Conservation (phyloP, 2,888 invertebrate species). For the Boloria selene region DNA sequence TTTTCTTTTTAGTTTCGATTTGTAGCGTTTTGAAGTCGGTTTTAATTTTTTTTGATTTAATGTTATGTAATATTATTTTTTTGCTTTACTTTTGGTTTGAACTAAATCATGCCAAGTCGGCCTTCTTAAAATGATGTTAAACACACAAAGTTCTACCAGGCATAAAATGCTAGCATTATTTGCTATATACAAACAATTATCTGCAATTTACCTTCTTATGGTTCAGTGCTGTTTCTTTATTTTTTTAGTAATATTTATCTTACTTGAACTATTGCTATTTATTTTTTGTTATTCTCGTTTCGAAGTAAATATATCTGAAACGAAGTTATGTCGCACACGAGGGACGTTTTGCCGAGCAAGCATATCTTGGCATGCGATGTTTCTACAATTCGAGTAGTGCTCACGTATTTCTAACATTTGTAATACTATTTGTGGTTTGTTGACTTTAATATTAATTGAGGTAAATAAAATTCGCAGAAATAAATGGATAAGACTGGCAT, state of each 20-base stretch:
- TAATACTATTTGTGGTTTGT: slow-evolving; percentile 10
- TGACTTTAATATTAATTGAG: not conserved
- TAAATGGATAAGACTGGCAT: not conserved
- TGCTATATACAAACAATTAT: too few relatives aligned
- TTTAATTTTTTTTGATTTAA: too few relatives aligned
- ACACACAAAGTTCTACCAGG: too few relatives aligned
- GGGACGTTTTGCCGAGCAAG: slow-evolving; percentile 10
- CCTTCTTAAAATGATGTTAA: too few relatives aligned
- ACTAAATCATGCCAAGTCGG: too few relatives aligned
- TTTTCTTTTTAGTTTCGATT: too few relatives aligned
- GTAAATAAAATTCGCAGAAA: not conserved
- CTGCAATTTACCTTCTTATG: too few relatives aligned
- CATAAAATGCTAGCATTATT: too few relatives aligned
- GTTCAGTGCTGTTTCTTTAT: not conserved
- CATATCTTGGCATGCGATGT: slow-evolving; percentile 17
- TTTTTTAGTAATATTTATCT: not conserved
- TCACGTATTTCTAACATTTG: slow-evolving; percentile 17
- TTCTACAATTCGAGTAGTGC: slow-evolving; percentile 11
- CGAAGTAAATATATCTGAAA: slow-evolving; percentile 16
- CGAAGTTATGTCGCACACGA: slow-evolving; percentile 10
- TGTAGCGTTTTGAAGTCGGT: too few relatives aligned
- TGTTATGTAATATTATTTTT: too few relatives aligned
- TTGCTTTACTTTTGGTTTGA: too few relatives aligned
- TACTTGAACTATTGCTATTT: slow-evolving; percentile 7
- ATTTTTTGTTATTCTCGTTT: slow-evolving; percentile 1